Conservation (phyloP, 2,797 vertebrate species). For the Karalla daura region DNA sequence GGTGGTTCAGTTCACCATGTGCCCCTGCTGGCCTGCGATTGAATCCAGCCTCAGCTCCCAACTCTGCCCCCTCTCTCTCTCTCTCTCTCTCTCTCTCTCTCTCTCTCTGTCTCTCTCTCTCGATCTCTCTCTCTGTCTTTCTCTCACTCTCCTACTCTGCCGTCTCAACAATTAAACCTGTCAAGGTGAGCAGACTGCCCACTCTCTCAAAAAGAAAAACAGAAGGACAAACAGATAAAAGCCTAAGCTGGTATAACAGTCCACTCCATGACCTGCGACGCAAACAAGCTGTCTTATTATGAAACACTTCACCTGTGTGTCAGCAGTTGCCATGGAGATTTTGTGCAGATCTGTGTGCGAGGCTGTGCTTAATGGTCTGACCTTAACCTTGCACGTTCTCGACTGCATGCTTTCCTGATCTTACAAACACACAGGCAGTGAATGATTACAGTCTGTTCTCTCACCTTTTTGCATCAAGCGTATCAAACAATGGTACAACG, state of each 20-base stretch:
- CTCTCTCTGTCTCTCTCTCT: slow-evolving; percentile 32
- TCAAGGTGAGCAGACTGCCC: slow-evolving; percentile 61
- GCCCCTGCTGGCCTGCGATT: slow-evolving; percentile 48
- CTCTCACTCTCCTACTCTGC: slow-evolving; percentile 32
- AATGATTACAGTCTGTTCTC: slow-evolving; percentile 58
- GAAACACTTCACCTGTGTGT: slow-evolving; percentile 69
- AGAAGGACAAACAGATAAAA: slow-evolving; percentile 31
- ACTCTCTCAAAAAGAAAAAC: slow-evolving; percentile 24
- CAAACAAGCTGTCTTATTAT: slow-evolving; percentile 58
- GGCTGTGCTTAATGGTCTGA: slow-evolving; percentile 66
- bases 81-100: slow-evolving; percentile 25
- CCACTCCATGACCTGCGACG: slow-evolving; percentile 49
- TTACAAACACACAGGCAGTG: slow-evolving; percentile 45
- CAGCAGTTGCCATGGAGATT: slow-evolving; percentile 77
- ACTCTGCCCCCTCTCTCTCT: slow-evolving; percentile 28
- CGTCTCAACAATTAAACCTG: slow-evolving; percentile 68
- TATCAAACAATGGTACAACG: slow-evolving; percentile 8
- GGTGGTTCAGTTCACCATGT: slow-evolving; percentile 50
- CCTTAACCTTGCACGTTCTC: slow-evolving; percentile 71
- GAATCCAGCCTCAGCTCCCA: slow-evolving; percentile 44
- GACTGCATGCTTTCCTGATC: slow-evolving; percentile 51
- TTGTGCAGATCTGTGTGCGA: slow-evolving; percentile 50
- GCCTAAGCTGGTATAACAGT: slow-evolving; percentile 35
- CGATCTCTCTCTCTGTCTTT: slow-evolving; percentile 24
- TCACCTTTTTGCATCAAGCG: slow-evolving; percentile 7